phyloP scores from a whole-genome alignment of 1,140 invertebrate species.

The Trissolcus basalis region DNA sequence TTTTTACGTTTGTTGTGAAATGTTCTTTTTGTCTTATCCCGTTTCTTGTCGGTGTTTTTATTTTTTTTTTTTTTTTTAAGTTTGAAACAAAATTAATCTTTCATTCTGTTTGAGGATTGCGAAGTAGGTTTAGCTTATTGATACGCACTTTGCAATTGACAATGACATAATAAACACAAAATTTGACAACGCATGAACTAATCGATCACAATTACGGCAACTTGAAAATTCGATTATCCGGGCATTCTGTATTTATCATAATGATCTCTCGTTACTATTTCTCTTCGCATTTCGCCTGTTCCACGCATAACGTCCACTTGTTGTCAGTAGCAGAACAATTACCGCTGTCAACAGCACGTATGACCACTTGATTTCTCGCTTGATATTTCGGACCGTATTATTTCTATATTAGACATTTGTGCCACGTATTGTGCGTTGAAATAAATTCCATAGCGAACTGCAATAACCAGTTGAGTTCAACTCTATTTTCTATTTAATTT shows the following conservation, averaged over 20 bases:
- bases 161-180: conserved; percentile 20
- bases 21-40: too few species aligned
- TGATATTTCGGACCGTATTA: conserved; percentile 53
- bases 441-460: conserved; percentile 19
- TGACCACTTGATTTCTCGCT: conserved; percentile 53
- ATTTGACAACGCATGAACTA: conserved; percentile 22
- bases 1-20: too few species aligned
- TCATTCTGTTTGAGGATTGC: conserved; percentile 1
- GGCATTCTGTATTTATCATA: conserved; percentile 47
- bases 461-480: too few species aligned
- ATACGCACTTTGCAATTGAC: conserved; percentile 17
- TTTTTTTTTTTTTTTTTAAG: too few species aligned
- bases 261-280: conserved; percentile 50
- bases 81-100: too few species aligned
- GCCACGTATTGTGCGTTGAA: conserved; percentile 31
- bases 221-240: conserved; percentile 38
- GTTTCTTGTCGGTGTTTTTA: too few species aligned
- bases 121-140: conserved; percentile 20
- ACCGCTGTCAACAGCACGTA: conserved; percentile 44
- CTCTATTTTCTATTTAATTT: too few species aligned
- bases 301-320: conserved; percentile 40
- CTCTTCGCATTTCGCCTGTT: conserved; percentile 36
- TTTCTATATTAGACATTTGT: conserved; percentile 52
- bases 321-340: conserved; percentile 49
- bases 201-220: conserved; percentile 31